Conservation (phyloP, 2,888 invertebrate genomes). For the Scelioninae gen. 1 region DNA sequence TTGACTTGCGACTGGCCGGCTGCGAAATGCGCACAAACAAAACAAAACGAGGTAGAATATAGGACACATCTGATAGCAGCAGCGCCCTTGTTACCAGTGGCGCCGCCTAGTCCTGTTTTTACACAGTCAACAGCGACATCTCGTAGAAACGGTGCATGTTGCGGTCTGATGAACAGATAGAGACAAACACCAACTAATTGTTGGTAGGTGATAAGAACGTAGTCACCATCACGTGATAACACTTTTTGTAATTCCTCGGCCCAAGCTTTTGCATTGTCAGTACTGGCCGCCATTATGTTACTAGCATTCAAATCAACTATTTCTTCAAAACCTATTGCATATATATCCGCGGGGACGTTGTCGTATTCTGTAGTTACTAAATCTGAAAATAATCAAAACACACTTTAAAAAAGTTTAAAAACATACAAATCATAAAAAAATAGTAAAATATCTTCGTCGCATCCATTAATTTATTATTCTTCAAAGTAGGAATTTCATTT, state of each 20-base stretch:
- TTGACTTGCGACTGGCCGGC: constrained; percentile 98
- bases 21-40: constrained; percentile 99
- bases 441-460: not conserved
- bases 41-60: constrained; percentile 97
- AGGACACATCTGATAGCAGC: constrained; percentile 96
- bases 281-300: constrained; percentile 98
- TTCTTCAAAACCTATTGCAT: constrained; percentile 99
- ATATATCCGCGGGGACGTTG: constrained; percentile 93
- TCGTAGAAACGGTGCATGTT: constrained; percentile 93
- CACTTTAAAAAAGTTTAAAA: not conserved
- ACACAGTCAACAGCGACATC: constrained; percentile 98
- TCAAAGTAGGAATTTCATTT: no score
- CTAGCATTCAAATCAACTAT: constrained; percentile 99
- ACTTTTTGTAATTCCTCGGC: constrained; percentile 97
- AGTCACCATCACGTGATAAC: constrained; percentile 93
- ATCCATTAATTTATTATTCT: no score
- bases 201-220: constrained; percentile 95
- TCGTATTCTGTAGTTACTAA: constrained; percentile 84
- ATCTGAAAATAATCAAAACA: constrained; percentile 75
- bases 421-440: not conserved
- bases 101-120: constrained; percentile 98
- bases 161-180: constrained; percentile 96
- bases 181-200: constrained; percentile 99
- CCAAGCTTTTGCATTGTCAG: constrained; percentile 97
- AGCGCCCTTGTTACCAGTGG: constrained; percentile 98